These are phyloP conservation scores for Ctena decussata DNA, from an alignment of 2,888 invertebrate species.

Conservation along the genomic window DNA sequence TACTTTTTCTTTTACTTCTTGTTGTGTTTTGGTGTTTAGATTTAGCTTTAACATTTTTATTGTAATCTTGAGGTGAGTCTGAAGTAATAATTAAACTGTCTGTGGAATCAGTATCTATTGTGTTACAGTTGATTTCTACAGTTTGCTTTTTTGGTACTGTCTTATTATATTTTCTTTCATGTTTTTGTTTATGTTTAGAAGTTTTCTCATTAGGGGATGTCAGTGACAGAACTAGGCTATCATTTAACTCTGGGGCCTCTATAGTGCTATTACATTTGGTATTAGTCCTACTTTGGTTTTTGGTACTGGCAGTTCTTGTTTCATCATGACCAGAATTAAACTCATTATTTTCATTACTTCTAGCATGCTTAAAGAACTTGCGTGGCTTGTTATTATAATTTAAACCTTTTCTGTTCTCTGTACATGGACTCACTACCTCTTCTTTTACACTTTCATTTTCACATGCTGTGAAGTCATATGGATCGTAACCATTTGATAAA, in stretches of 20 bases:
- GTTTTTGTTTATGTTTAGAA: not conserved
- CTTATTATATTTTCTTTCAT: not conserved
- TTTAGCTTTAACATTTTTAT: not conserved
- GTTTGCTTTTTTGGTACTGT: not conserved
- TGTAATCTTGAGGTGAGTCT: not conserved
- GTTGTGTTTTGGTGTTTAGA: too few relatives aligned
- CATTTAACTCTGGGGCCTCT: not conserved
- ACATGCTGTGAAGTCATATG: constrained; percentile 74
- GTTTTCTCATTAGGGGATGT: not conserved
- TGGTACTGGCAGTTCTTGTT: not conserved
- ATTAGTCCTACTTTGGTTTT: not conserved
- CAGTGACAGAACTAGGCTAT: not conserved
- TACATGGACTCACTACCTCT: not conserved
- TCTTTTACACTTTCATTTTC: constrained; percentile 40
- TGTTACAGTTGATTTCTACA: not conserved
- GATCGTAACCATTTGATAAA: constrained; percentile 63
- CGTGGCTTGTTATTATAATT: not conserved
- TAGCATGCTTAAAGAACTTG: not conserved
- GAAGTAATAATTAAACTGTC: not conserved
- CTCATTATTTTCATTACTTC: not conserved
- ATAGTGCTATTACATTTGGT: not conserved
- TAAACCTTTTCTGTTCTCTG: not conserved
- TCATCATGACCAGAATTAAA: not conserved
- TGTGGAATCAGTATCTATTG: not conserved
- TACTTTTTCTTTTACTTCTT: too few relatives aligned